Conservation (phyloP, 23 tunicate genomes). For the Aplidium turbinatum region DNA sequence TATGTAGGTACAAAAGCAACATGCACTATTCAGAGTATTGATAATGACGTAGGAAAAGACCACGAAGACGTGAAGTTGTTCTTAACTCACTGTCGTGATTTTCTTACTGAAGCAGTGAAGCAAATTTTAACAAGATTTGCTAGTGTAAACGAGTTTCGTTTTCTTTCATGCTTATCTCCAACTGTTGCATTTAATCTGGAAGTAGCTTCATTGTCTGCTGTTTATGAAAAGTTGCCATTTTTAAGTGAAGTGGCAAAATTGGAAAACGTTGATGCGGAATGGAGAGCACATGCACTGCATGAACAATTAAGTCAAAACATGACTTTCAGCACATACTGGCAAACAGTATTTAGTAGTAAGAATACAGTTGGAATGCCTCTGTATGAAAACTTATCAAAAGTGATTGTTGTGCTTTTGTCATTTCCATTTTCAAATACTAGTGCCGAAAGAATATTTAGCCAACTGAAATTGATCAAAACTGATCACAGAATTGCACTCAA, state of each 20-base stretch:
- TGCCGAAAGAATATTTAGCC: background rate
- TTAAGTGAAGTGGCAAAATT: background rate
- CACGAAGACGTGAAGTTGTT: background rate
- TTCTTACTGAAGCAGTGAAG: background rate
- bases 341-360: background rate
- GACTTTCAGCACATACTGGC: background rate
- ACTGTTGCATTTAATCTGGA: background rate
- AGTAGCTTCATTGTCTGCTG: background rate
- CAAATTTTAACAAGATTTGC: background rate
- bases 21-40: slow-evolving; percentile 1
- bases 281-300: slow-evolving; percentile 9
- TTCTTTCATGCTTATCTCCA: slow-evolving; percentile 2
- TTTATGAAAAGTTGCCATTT: background rate
- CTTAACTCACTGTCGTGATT: background rate
- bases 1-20: slow-evolving; percentile 1
- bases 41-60: background rate
- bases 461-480: slow-evolving; percentile 4
- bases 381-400: background rate
- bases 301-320: background rate
- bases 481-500: background rate
- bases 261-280: background rate
- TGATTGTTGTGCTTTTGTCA: background rate
- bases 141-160: background rate
- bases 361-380: background rate
- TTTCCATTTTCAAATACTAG: slow-evolving; percentile 8